Conservation (phyloP, 1,140 invertebrate species). For the Cyphomyrmex costatus region DNA sequence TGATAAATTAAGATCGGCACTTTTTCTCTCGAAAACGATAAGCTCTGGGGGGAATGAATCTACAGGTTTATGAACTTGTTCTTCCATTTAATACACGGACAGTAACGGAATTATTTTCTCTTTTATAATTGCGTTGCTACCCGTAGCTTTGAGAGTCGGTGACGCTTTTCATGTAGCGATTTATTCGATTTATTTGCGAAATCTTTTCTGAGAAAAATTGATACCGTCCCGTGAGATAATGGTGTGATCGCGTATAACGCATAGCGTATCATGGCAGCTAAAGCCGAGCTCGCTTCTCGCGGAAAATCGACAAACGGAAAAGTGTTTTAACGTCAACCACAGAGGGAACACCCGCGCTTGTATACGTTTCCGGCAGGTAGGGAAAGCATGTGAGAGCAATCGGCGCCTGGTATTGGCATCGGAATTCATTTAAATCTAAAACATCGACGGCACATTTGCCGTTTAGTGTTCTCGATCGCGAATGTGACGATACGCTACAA, state of each 20-base stretch:
- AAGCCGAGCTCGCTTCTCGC: conserved; percentile 23
- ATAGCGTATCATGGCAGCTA: neutral
- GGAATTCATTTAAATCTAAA: conserved; percentile 63
- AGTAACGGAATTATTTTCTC: neutral
- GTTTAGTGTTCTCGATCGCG: conserved; percentile 65
- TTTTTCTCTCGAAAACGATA: conserved; percentile 3
- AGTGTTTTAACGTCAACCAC: conserved; percentile 61
- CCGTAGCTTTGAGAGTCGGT: neutral
- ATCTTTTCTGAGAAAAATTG: conserved; percentile 13
- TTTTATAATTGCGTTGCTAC: neutral
- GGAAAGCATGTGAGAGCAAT: conserved; percentile 42
- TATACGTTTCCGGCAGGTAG: conserved; percentile 31
- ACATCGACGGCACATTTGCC: conserved; percentile 67
- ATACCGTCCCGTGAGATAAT: neutral
- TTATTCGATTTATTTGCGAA: neutral
- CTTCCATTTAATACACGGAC: neutral
- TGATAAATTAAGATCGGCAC: conserved; percentile 58
- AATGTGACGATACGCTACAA: conserved; percentile 43
- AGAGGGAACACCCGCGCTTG: conserved; percentile 27
- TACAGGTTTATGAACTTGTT: neutral
- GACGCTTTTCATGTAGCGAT: neutral
- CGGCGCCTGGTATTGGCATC: conserved; percentile 59
- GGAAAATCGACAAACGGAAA: conserved; percentile 44
- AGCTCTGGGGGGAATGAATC: neutral
- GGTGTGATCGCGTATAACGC: neutral